These are phyloP conservation scores for Zelleria hepariella DNA, from an alignment of 2,888 invertebrate genomes.

Conservation along the genomic window DNA sequence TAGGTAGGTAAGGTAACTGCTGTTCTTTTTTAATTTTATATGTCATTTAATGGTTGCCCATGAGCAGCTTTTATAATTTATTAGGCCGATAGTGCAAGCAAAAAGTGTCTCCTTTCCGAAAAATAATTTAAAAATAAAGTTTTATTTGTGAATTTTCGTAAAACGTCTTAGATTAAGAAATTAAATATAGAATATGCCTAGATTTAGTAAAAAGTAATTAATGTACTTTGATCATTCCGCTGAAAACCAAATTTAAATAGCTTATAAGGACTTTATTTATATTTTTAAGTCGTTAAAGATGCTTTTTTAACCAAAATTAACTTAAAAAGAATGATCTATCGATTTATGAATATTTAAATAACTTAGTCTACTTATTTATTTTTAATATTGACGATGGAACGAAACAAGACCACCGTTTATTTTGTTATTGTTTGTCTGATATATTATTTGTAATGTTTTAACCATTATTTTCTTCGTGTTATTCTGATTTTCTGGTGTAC, in stretches of 20 bases:
- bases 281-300: neutral
- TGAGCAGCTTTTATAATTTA: slow-evolving; percentile 10
- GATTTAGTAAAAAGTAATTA: neutral
- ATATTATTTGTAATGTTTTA: slow-evolving; percentile 5
- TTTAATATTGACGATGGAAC: slow-evolving; percentile 16
- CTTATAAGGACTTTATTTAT: neutral
- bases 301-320: neutral
- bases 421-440: slow-evolving; percentile 11
- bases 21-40: no score
- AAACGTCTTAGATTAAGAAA: no score
- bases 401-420: slow-evolving; percentile 37
- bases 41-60: no score
- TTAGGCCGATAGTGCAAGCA: slow-evolving; percentile 33
- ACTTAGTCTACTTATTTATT: no score
- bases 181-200: neutral
- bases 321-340: neutral
- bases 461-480: no score
- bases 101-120: no score
- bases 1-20: no score
- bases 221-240: slow-evolving; percentile 7
- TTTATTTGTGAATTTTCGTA: no score
- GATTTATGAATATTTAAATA: no score
- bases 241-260: slow-evolving; percentile 7
- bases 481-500: no score
- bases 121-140: no score